Percentiles rank a stretch among this genome's conserved stretches.
Evolutionary conservation across 2,113 vertebrate species (phyloP).

Genomic region (Panthera uncia): DNA sequence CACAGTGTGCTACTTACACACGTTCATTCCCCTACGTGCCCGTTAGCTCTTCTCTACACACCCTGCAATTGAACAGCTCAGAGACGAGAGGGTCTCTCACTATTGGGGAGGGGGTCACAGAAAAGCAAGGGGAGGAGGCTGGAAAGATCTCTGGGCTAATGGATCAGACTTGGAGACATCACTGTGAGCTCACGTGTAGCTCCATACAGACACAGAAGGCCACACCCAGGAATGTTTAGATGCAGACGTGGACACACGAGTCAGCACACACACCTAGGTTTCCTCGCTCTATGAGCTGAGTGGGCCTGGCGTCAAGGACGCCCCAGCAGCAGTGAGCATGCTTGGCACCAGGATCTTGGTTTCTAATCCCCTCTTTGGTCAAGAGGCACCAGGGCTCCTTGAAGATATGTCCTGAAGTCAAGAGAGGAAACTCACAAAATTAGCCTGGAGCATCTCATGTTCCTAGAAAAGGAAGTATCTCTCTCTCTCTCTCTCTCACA

Average conservation of each 20-base stretch:
- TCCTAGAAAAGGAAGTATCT: neutral
- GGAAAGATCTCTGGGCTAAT: neutral
- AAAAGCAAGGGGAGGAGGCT: no score
- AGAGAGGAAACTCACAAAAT: neutral
- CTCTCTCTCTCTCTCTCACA: no score
- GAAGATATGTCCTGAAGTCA: neutral
- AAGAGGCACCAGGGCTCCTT: neutral
- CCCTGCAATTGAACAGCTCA: no score
- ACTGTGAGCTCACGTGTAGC: neutral
- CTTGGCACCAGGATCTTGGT: fast-evolving
- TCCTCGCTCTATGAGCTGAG: no score
- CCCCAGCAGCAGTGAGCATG: fast-evolving
- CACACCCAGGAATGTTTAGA: neutral
- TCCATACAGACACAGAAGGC: neutral
- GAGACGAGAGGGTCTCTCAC: neutral
- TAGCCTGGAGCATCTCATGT: neutral
- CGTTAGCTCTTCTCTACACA: no score
- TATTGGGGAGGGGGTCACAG: fast-evolving
- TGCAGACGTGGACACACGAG: neutral
- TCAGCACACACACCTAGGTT: neutral
- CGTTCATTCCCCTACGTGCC: no score
- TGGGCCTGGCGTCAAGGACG: neutral
- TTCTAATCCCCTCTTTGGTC: no score
- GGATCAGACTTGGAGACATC: neutral
- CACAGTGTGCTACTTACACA: no score